Base-by-base conservation (phyloP, 2,113 vertebrate genomes). In the Crotalus helleri region DNA sequence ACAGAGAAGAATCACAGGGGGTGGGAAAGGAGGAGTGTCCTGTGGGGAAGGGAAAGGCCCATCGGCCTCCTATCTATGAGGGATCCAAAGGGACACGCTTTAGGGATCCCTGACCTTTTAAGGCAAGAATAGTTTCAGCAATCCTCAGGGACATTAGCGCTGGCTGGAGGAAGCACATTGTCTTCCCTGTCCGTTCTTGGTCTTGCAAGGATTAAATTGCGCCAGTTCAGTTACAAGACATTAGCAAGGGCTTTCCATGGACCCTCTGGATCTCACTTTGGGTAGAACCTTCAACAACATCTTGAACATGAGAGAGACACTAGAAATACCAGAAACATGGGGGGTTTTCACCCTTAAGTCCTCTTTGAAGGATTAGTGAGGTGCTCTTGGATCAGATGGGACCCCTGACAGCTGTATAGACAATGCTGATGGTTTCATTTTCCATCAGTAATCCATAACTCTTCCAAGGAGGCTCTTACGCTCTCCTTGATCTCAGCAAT, bases 1-100 rank as follows among this genome's bases (percentile, higher is more conserved):
- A 33, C 59, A 86, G 91, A 94, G 93, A 24, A 49, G 91, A 90
- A 88, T 61, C 0, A 17, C 51, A 54, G 49, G 17, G 44, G 88
- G 91, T 39, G 90, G 90, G 51, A 44, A 90, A 87, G 57, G 88
- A 29, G 2, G 49, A 1, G 57, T 11, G 44, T 85, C 59, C 21
- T 5, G 0, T 0, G 9, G 17, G n/a, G 90, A 39, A 44, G 10
- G n/a, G 29, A 49, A 10, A 13, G 4, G 5, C 29, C 6, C 1
- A 8, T 29, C 11, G 59, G 19, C 53, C 33, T 17, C 21, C 33
- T 9, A 1, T 39, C 7, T 44, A 33, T 39, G 33, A 44, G 69
- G 69, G 17, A 39, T 39, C 6, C 69, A 81, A 8, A 81, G 33
- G 17, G 69, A 39, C 15, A 0, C 6, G 15, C 2, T 21, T 39